phyloP scores from a whole-genome alignment of 2,113 vertebrate genomes.

The Sylvia atricapilla region DNA sequence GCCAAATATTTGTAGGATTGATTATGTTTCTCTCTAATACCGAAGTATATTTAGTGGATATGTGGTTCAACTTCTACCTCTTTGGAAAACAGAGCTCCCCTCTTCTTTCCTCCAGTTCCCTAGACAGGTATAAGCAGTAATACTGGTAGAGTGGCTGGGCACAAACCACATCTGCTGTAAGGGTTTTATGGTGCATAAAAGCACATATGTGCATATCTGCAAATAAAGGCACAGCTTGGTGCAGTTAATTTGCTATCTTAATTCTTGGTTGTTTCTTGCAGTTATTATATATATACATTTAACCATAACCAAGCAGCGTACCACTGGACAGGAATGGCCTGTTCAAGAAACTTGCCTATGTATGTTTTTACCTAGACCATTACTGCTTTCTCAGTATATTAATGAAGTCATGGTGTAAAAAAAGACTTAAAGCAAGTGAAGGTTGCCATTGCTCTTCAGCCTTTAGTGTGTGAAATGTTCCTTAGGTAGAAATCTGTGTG shows the following conservation, averaged over 20 bases:
- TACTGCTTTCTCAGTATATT: not conserved
- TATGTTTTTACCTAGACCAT: not conserved
- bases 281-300: not conserved
- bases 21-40: not conserved
- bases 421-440: not conserved
- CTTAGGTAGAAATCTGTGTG: not conserved
- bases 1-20: not conserved
- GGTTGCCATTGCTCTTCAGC: not conserved
- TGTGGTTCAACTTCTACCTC: not conserved
- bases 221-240: not conserved
- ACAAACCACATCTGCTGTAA: not conserved
- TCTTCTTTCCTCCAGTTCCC: not conserved
- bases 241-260: not conserved
- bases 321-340: not conserved
- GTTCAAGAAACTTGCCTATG: not conserved
- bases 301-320: not conserved
- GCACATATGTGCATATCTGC: not conserved
- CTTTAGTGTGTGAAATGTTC: not conserved
- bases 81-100: not conserved
- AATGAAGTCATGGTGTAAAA: not conserved
- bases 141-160: not conserved
- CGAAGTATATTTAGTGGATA: not conserved
- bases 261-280: not conserved
- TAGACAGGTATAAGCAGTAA: not conserved
- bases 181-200: not conserved